Conservation (phyloP, 2,113 vertebrate genomes). For the Chloroceryle aenea region DNA sequence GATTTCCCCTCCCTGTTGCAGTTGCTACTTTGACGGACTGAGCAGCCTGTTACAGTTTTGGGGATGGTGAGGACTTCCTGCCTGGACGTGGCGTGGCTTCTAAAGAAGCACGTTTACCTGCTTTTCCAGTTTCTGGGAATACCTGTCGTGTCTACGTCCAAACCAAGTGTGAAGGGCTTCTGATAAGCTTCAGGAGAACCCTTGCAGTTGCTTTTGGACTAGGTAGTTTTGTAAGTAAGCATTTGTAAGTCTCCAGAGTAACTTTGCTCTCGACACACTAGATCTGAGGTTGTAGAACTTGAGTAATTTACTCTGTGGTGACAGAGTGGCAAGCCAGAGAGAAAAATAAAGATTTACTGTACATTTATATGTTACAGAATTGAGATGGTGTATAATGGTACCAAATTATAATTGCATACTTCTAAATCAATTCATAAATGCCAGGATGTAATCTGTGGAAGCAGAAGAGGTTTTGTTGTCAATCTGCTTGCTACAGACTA, state of each 20-base stretch:
- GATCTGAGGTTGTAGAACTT: neutral
- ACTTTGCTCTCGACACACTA: neutral
- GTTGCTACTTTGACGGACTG: neutral
- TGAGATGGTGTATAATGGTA: neutral
- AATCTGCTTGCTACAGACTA: neutral
- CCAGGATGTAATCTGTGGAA: neutral
- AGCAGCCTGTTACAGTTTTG: neutral
- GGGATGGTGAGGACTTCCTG: neutral
- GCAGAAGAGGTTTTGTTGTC: neutral
- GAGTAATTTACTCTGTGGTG: neutral
- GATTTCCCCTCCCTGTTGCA: neutral
- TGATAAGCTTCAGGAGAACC: neutral
- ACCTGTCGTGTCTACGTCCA: neutral
- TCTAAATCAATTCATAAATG: neutral
- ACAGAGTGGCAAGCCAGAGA: neutral
- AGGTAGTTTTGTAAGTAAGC: neutral
- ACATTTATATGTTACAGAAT: neutral
- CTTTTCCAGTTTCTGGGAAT: neutral
- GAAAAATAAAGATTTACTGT: neutral
- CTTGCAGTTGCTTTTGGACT: neutral
- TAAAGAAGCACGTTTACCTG: neutral
- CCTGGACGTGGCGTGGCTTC: rapidly evolving
- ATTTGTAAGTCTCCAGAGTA: neutral
- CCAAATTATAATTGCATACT: neutral
- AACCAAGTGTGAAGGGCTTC: neutral